A percentile compares a stretch with the other conserved stretches of the same genome.
Conservation (phyloP, 2,797 vertebrate species). For the Remorina albescens region DNA sequence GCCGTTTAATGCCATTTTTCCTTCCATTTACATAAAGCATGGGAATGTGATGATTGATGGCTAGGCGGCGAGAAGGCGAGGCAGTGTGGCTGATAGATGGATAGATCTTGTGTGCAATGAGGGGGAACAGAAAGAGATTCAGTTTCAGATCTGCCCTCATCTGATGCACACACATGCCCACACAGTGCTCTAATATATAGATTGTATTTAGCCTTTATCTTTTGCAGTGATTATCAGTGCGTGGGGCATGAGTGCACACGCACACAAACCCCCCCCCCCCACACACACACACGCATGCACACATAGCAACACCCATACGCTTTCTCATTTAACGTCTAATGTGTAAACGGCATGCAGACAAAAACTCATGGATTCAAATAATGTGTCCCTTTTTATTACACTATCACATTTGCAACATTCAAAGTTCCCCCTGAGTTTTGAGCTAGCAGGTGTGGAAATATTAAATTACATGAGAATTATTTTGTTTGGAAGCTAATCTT, state of each 20-base stretch:
- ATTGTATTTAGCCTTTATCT: conserved; percentile 74
- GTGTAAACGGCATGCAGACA: not conserved
- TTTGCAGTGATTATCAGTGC: conserved; percentile 21
- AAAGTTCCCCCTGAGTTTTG: not conserved
- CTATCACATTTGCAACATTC: too few relatives aligned
- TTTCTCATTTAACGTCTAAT: not conserved
- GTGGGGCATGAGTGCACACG: conserved; percentile 9
- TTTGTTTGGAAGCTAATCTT: not conserved
- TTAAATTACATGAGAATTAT: not conserved
- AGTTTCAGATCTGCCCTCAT: conserved; percentile 74
- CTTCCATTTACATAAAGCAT: conserved; percentile 71
- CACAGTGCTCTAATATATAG: conserved; percentile 72
- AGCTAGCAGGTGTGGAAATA: not conserved
- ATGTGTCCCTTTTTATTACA: too few relatives aligned
- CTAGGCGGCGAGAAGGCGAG: conserved; percentile 50
- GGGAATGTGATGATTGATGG: conserved; percentile 74
- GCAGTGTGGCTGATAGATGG: conserved; percentile 59
- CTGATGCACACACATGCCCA: conserved; percentile 50
- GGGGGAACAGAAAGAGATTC: conserved; percentile 74
- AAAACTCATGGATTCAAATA: too few relatives aligned
- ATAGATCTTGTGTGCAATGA: conserved; percentile 73
- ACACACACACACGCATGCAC: conserved; percentile 7
- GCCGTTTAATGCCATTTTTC: conserved; percentile 61
- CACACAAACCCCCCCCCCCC: too few relatives aligned
- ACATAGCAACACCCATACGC: not conserved